Base-by-base conservation (phyloP, 2,888 invertebrate species). In the Heliothis peltigera region DNA sequence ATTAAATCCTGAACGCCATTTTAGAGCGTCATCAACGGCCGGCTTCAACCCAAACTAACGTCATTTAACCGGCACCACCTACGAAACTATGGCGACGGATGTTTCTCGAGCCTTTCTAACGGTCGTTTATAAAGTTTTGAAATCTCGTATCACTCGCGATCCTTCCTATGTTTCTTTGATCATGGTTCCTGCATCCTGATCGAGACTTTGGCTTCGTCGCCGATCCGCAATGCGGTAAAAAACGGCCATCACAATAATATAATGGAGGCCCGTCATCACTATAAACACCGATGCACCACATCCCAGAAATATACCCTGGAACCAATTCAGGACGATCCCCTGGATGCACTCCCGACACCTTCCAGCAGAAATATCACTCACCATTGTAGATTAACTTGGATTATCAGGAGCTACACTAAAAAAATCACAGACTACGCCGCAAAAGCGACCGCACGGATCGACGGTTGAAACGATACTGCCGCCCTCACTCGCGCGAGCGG, bases 311-410 rank as follows among this genome's bases (percentile, higher is more conserved):
- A 95, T 90, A 87, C 83, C 87, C 87, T 56, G 84, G 73, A 83
- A 84, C 79, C 69, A 83, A 82, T 82, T 79, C 85, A 77, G 81
- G 71, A 84, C 48, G 83, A 87, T 89, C 84, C 84, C 88, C 87
- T 62, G 86, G 90, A 90, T 88, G 86, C 92, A 93, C 92, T 92
- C 85, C 82, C 79, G 82, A 82, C 89, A 91, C 91, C 86, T 85
- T 91, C 89, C 85, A 87, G 83, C 86, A 88, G 84, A 93, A 95
- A 92, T 89, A 92, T 88, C 95, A 95, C 95, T 95, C 95, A 95
- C 95, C 95, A 95, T 95, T 87, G 94, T 94, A 92, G 95, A 95
- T 95, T 95, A 95, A 95, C 92, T 94, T 94, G 95, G 95, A 95
- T 95, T 95, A 94, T 92, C 95, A 92, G 94, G 93, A 93, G 95